Evolutionary conservation across 2,888 invertebrate genomes (phyloP), one percentile per base, ranked within the genome.

Genomic region (Plagiodera versicolora): DNA sequence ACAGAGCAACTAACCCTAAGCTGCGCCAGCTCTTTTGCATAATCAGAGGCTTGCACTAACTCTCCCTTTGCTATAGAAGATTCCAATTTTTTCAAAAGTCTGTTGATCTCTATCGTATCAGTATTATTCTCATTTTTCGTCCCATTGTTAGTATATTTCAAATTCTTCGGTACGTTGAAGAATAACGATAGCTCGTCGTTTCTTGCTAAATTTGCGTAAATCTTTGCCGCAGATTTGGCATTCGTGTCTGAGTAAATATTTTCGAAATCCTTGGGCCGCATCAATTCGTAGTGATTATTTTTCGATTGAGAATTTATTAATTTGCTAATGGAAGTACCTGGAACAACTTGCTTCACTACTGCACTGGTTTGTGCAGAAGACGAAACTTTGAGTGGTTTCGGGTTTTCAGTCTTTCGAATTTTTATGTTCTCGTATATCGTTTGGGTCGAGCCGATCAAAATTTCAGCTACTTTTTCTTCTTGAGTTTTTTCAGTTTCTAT

Each of bases 1-100:
- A 88, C 91, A 35, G 89, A 89, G 79, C 91, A 90, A 60, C 88
- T 88, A 52, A 92, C 85, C 77, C 89, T 88, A 63, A 91, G 80
- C 65, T 89, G 86, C 0, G 92, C 92, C 67, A 93, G 81, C 77
- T 92, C 89, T 66, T 87, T 84, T 0, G 93, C 92, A 51, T 91
- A 85, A 65, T 86, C 85, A 0, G 92, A 89, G 1, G 93, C 92
- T 67, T 89, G 85, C 52, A 84, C 84, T 79, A 91, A 86, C 72
- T 92, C 87, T 6, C 92, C 92, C 74, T 86, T 86, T 2, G 89
- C 87, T 70, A 94, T 93, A 1, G 92, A 89, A 57, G 85, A 84
- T 79, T 93, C 92, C 56, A 94, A 81, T 77, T 89, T 85, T 75
- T 85, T 85, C 68, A 92, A 82, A 66, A 91, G 78, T 58, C 75